These are phyloP conservation scores for Drosophila sp. DNA, from an alignment of 1,140 invertebrate genomes.

Conservation along the genomic window DNA sequence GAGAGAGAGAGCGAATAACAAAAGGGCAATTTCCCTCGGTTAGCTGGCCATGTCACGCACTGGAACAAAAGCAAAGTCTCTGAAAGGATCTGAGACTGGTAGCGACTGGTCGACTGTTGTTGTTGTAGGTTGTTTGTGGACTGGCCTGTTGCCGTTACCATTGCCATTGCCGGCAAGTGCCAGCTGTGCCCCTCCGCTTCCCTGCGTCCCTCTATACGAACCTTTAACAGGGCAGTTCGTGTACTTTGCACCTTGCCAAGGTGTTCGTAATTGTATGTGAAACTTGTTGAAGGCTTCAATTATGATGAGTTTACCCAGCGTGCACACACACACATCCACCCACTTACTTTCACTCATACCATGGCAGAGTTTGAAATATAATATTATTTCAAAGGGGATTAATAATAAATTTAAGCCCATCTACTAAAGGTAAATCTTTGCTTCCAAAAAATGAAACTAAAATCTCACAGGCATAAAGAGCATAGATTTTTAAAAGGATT, in stretches of 20 bases:
- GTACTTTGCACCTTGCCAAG: conserved; percentile 52
- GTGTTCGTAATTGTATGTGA: conserved; percentile 78
- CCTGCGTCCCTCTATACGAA: not conserved
- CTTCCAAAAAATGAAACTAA: too few relatives aligned
- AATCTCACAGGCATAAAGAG: too few relatives aligned
- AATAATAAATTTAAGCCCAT: not conserved
- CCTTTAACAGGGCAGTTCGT: conserved; percentile 13
- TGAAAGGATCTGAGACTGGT: not conserved
- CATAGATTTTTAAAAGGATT: too few relatives aligned
- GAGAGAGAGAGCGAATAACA: conserved; percentile 36
- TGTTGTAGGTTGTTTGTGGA: not conserved
- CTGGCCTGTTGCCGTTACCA: conserved; percentile 2
- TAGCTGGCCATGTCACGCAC: conserved; percentile 23
- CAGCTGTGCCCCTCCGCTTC: not conserved
- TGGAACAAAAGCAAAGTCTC: conserved; percentile 28
- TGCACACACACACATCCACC: conserved; percentile 23
- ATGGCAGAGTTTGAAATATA: conserved; percentile 6
- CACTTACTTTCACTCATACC: not conserved
- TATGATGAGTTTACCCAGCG: conserved; percentile 69
- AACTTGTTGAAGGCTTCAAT: conserved; percentile 80
- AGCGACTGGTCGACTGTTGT: not conserved
- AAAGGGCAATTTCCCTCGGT: conserved; percentile 36
- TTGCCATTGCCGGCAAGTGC: not conserved
- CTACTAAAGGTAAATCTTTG: too few relatives aligned
- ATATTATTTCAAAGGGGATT: conserved; percentile 6